phyloP scores from a whole-genome alignment of 2,113 vertebrate genomes.

The Melanostigma gelatinosum region DNA sequence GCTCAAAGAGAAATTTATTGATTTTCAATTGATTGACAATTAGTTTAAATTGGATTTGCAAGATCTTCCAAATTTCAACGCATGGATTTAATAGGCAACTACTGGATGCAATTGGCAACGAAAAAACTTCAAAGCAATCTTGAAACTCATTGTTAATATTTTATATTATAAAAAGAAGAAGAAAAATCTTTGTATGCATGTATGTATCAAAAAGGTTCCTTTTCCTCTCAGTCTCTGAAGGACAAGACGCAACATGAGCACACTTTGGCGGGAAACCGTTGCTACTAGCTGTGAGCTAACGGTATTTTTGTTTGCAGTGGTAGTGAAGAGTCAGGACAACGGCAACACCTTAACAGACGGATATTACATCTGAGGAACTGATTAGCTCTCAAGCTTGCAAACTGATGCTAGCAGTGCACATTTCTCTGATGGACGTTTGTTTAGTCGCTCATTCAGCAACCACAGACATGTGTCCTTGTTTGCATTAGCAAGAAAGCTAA shows the following conservation, averaged over 20 bases:
- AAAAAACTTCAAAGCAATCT: neutral
- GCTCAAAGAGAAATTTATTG: neutral
- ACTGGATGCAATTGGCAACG: neutral
- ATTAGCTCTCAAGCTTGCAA: neutral
- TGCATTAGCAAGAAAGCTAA: neutral
- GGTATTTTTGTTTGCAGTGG: neutral
- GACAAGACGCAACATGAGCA: neutral
- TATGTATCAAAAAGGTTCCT: neutral
- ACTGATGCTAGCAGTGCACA: neutral
- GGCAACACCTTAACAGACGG: neutral
- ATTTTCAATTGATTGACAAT: neutral
- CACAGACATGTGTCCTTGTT: neutral
- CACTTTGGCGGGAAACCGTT: neutral
- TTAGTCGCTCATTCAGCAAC: neutral
- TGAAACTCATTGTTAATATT: neutral
- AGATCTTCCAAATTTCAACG: constrained; percentile 1
- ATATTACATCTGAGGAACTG: neutral
- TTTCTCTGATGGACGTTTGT: neutral
- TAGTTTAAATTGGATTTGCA: neutral
- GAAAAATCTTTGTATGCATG: neutral
- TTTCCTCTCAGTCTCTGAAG: neutral
- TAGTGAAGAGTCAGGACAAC: neutral
- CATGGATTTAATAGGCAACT: neutral
- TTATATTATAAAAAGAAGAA: neutral
- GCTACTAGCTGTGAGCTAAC: neutral